A percentile compares a stretch with the other conserved stretches of the same genome.
phyloP scores from a whole-genome alignment of 2,797 vertebrate genomes.

The Sebastes diaconus region DNA sequence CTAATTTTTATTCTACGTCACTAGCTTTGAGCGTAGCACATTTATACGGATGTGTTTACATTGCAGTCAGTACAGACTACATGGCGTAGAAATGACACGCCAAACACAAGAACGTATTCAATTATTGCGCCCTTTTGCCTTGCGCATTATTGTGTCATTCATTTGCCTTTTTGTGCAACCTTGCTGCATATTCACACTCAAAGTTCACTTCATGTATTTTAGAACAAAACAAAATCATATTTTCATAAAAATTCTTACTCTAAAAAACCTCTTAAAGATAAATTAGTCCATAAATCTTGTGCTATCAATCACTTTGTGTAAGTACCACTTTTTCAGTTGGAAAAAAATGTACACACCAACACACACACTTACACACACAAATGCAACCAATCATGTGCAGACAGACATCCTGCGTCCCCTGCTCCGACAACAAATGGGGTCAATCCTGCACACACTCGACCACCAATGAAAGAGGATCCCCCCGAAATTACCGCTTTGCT shows the following conservation, averaged over 20 bases:
- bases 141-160: too few relatives aligned
- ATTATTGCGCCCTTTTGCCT: too few relatives aligned
- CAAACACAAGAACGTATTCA: too few relatives aligned
- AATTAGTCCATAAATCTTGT: neutral
- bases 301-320: neutral
- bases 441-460: conserved; percentile 46
- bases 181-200: neutral
- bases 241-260: neutral
- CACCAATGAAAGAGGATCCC: conserved; percentile 68
- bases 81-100: too few relatives aligned
- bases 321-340: neutral
- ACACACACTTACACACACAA: conserved; percentile 10
- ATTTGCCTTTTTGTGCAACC: too few relatives aligned
- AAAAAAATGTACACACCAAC: conserved; percentile 9
- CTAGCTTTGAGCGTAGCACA: too few relatives aligned
- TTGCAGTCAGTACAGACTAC: too few relatives aligned
- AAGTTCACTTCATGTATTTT: neutral
- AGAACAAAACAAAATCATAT: neutral
- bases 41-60: too few relatives aligned
- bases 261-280: neutral
- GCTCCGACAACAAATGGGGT: conserved; percentile 49
- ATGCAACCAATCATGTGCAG: conserved; percentile 38
- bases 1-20: too few relatives aligned
- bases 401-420: conserved; percentile 42
- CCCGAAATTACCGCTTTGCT: conserved; percentile 60